Conservation (phyloP, 2,113 vertebrate genomes). For the Panthera uncia region DNA sequence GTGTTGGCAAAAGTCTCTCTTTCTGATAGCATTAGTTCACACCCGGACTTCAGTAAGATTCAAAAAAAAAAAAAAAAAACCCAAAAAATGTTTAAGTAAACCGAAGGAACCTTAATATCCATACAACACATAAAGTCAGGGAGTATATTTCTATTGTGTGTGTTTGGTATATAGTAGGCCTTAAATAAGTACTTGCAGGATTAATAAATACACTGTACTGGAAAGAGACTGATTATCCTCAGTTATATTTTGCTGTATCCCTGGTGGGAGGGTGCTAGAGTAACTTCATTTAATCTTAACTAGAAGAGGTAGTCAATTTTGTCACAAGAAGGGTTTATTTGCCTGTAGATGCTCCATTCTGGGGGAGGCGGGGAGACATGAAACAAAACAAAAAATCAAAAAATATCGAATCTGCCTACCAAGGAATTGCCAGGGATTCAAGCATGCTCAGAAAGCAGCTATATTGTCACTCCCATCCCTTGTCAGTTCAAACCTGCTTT, state of each 20-base stretch:
- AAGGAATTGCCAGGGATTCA: background rate
- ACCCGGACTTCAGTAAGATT: background rate
- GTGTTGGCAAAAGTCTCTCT: background rate
- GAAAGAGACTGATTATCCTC: background rate
- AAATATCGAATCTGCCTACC: background rate
- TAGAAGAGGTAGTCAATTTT: background rate
- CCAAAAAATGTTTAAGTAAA: background rate
- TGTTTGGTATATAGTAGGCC: background rate
- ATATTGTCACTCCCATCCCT: background rate
- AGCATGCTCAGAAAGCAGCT: background rate
- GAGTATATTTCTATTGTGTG: background rate
- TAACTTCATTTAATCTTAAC: background rate
- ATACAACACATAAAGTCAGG: background rate
- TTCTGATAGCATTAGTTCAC: background rate
- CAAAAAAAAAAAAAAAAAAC: background rate
- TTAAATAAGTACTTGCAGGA: background rate
- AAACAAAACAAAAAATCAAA: background rate
- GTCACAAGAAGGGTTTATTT: background rate
- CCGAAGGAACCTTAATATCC: background rate
- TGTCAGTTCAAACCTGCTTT: background rate
- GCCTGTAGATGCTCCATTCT: background rate
- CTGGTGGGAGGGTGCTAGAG: background rate
- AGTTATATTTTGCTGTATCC: background rate
- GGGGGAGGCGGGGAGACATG: too few relatives aligned
- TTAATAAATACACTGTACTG: background rate